Conservation (phyloP, 2,888 invertebrate species). For the Rhopalosiphum nymphaeae region DNA sequence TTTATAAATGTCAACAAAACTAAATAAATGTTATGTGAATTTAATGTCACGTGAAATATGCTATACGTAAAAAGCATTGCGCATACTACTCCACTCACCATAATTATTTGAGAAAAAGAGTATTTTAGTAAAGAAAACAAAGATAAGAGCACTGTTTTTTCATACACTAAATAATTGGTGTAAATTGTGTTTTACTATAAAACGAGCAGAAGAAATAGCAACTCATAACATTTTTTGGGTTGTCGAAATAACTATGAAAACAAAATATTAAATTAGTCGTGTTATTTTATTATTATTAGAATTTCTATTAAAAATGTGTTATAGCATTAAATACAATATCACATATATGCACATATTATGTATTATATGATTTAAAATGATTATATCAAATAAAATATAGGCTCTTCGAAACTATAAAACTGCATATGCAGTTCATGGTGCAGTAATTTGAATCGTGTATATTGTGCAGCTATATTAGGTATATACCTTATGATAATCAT, state of each 20-base stretch:
- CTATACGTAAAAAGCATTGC: neutral
- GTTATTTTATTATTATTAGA: neutral
- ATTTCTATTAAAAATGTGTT: neutral
- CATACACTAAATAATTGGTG: neutral
- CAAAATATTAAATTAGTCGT: neutral
- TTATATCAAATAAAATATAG: neutral
- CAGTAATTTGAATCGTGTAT: neutral
- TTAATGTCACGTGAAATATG: slow-evolving; percentile 9
- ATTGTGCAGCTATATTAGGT: too few relatives aligned
- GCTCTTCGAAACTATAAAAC: neutral
- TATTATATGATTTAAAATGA: neutral
- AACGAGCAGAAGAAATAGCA: neutral
- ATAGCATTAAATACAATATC: neutral
- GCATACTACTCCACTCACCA: neutral
- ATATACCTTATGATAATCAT: too few relatives aligned
- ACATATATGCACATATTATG: neutral
- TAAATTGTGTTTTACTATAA: neutral
- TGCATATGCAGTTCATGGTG: neutral
- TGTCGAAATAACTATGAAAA: neutral
- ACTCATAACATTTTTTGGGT: neutral
- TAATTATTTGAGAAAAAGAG: neutral
- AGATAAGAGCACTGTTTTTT: too few relatives aligned
- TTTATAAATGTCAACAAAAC: slow-evolving; percentile 27
- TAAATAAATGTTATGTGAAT: neutral
- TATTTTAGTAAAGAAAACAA: too few relatives aligned